Percentiles rank a stretch among this genome's conserved stretches.
phyloP scores from a whole-genome alignment of 2,113 vertebrate species.

The Indri indri region DNA sequence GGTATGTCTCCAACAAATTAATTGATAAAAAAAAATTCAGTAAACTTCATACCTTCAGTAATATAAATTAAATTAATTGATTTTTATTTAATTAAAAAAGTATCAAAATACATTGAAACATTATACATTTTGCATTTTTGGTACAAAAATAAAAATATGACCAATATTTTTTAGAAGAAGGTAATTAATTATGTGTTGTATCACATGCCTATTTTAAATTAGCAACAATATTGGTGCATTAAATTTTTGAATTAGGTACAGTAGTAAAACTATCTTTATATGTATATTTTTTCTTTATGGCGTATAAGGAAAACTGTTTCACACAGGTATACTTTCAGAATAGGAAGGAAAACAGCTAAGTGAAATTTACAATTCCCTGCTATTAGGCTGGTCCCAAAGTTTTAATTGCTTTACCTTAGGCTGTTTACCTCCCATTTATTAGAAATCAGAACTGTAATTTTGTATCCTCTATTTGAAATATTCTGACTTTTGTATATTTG shows the following conservation, averaged over 20 bases:
- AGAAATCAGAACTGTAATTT: background rate
- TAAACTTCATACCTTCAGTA: background rate
- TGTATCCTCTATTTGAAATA: background rate
- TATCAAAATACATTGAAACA: background rate
- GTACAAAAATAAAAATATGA: background rate
- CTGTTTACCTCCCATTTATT: background rate
- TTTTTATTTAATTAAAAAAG: background rate
- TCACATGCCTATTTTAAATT: background rate
- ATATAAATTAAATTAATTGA: background rate
- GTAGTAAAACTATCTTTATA: background rate
- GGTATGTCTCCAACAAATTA: background rate
- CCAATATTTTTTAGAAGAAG: background rate
- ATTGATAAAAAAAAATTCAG: background rate
- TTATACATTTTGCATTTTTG: background rate
- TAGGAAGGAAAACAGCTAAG: background rate
- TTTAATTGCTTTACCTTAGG: background rate
- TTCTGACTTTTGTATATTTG: background rate
- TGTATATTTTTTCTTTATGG: background rate
- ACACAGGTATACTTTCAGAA: background rate
- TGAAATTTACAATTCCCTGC: background rate
- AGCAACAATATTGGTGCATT: background rate
- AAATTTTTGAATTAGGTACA: background rate
- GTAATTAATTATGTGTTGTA: background rate
- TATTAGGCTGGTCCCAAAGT: background rate
- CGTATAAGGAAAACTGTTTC: background rate